Evolutionary conservation across 2,797 vertebrate genomes (phyloP).

Genomic region (Acanthopagrus latus): DNA sequence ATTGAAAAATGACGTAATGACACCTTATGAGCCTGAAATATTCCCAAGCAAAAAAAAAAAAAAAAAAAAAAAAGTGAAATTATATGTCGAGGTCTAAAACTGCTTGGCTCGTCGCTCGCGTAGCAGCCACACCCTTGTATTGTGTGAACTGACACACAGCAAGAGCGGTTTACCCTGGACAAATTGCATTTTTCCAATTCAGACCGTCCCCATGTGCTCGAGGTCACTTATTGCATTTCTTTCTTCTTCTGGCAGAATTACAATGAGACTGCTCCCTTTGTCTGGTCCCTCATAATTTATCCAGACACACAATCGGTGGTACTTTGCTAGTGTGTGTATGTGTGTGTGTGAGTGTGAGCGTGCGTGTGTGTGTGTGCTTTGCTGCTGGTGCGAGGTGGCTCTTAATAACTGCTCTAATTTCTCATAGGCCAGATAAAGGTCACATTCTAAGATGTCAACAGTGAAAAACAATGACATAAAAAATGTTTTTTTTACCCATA

Average conservation of each 20-base stretch:
- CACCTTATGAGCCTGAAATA: slow-evolving; percentile 18
- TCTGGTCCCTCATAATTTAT: slow-evolving; percentile 35
- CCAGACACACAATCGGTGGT: slow-evolving; percentile 26
- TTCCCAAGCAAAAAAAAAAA: slow-evolving; percentile 7
- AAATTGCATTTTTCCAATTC: slow-evolving; percentile 61
- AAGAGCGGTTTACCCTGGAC: slow-evolving; percentile 25
- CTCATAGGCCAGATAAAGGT: slow-evolving; percentile 48
- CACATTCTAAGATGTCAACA: slow-evolving; percentile 19
- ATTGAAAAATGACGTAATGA: slow-evolving; percentile 29
- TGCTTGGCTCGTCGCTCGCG: not conserved
- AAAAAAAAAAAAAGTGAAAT: slow-evolving; percentile 11
- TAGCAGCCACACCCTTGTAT: not conserved
- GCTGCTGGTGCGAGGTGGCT: slow-evolving; percentile 26
- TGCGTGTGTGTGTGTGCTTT: not conserved
- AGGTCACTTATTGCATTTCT: slow-evolving; percentile 56
- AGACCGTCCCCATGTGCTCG: slow-evolving; percentile 24
- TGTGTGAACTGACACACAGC: slow-evolving; percentile 17
- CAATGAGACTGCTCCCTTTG: slow-evolving; percentile 22
- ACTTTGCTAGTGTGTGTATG: slow-evolving; percentile 1
- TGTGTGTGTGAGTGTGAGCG: not conserved
- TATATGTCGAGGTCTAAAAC: not conserved
- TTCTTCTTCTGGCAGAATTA: slow-evolving; percentile 33
- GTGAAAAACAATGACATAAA: slow-evolving; percentile 39
- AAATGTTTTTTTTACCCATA: slow-evolving; percentile 16
- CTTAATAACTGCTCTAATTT: slow-evolving; percentile 50